These are phyloP conservation scores for Heterotilapia buettikoferi DNA, from an alignment of 2,113 vertebrate species.

Conservation along the genomic window DNA sequence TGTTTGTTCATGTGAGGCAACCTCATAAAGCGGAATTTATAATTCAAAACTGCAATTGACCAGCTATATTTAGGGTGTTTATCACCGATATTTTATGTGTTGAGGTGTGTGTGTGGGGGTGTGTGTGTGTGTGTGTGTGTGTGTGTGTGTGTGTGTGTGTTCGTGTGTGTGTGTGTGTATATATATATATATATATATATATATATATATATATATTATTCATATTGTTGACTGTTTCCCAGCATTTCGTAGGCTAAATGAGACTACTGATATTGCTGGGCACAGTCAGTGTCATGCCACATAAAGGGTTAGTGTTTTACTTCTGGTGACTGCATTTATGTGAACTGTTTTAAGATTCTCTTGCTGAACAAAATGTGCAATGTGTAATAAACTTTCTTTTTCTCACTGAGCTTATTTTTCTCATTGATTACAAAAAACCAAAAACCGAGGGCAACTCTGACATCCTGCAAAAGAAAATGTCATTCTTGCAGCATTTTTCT, in stretches of 20 bases:
- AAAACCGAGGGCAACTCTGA: not conserved
- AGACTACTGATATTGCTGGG: not conserved
- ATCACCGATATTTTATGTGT: too few species aligned
- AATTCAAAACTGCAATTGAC: too few species aligned
- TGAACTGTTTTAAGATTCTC: not conserved
- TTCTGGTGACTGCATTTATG: not conserved
- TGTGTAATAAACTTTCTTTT: not conserved
- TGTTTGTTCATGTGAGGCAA: too few species aligned
- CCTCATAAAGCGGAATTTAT: too few species aligned
- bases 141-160: too few species aligned
- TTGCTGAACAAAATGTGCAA: not conserved
- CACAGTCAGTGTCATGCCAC: too few species aligned
- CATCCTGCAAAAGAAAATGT: not conserved
- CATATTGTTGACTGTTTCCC: not conserved
- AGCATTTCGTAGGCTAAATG: not conserved
- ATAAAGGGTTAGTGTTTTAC: not conserved
- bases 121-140: too few species aligned
- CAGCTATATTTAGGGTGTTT: too few species aligned
- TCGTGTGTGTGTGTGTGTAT: too few species aligned
- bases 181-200: not conserved
- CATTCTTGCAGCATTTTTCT: not conserved
- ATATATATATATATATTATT: not conserved
- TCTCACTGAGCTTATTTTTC: not conserved
- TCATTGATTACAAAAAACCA: not conserved
- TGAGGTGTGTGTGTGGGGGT: too few species aligned